Percentiles rank a stretch among this genome's conserved stretches.
These are phyloP conservation scores for Anagrus nilaparvatae DNA, from an alignment of 1,140 invertebrate species.

Conservation along the genomic window DNA sequence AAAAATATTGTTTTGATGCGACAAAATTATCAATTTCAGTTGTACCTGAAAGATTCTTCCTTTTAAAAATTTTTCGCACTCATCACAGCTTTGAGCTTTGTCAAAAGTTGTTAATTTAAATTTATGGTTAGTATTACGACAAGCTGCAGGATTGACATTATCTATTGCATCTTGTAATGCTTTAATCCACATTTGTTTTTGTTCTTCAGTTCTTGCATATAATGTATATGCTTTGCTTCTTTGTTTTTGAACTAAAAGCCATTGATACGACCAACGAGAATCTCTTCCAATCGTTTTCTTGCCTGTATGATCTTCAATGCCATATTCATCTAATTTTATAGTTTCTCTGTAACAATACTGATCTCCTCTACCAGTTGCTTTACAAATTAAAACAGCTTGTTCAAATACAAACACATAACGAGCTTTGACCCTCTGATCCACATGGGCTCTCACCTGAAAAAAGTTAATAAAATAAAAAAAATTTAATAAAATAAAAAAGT, in stretches of 20 bases:
- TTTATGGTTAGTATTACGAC: slow-evolving; percentile 71
- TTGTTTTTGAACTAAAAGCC: slow-evolving; percentile 73
- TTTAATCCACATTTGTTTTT: slow-evolving; percentile 83
- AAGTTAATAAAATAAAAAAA: neutral
- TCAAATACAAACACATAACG: slow-evolving; percentile 96
- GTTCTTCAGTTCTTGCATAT: slow-evolving; percentile 79
- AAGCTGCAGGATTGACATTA: slow-evolving; percentile 73
- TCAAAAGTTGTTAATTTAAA: slow-evolving; percentile 82
- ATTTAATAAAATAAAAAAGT: slow-evolving; percentile 2
- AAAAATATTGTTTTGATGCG: slow-evolving; percentile 1
- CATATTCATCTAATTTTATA: slow-evolving; percentile 74
- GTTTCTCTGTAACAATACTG: slow-evolving; percentile 87
- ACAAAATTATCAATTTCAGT: slow-evolving; percentile 15
- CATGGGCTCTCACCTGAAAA: slow-evolving; percentile 64
- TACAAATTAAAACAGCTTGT: slow-evolving; percentile 92
- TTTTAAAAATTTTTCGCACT: slow-evolving; percentile 81
- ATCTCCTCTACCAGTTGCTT: slow-evolving; percentile 76
- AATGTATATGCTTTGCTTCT: slow-evolving; percentile 79
- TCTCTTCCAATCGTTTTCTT: slow-evolving; percentile 54
- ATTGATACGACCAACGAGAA: slow-evolving; percentile 69
- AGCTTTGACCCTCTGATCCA: slow-evolving; percentile 73
- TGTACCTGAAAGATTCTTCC: slow-evolving; percentile 74
- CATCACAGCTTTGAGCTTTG: slow-evolving; percentile 65
- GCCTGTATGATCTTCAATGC: slow-evolving; percentile 67
- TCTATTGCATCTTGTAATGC: slow-evolving; percentile 88